Percentiles rank a stretch among this genome's conserved stretches.
Conservation (phyloP, 2,888 invertebrate species). For the Volucella inflata region DNA sequence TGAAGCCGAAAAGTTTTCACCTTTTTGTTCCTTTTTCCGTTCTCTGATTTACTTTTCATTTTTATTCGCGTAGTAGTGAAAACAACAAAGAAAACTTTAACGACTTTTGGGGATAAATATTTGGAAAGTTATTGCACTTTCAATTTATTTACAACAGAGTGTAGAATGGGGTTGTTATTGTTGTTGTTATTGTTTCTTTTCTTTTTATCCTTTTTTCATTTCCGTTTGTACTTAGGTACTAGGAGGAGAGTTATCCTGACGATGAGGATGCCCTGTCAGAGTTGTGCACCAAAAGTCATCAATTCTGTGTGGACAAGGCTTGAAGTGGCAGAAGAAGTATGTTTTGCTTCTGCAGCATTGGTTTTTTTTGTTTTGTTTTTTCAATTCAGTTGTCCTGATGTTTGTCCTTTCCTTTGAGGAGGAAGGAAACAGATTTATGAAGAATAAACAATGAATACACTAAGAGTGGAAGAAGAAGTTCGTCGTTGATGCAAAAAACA, state of each 20-base stretch:
- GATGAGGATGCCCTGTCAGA: slow-evolving; percentile 27
- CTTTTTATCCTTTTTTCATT: slow-evolving; percentile 8
- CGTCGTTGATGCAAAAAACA: slow-evolving; percentile 48
- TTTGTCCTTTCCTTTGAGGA: neutral
- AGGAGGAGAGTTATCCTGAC: too few species aligned
- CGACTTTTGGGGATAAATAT: slow-evolving; percentile 54
- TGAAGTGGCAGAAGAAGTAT: slow-evolving; percentile 64
- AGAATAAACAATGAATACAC: slow-evolving; percentile 34
- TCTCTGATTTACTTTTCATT: slow-evolving; percentile 1
- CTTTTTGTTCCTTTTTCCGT: neutral
- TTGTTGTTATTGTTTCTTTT: slow-evolving; percentile 10
- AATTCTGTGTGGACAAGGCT: slow-evolving; percentile 63
- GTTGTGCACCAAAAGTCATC: slow-evolving; percentile 67
- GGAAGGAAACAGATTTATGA: slow-evolving; percentile 57
- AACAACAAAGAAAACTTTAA: slow-evolving; percentile 59
- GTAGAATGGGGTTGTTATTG: too few species aligned
- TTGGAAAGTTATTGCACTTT: slow-evolving; percentile 54
- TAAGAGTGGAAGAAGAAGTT: slow-evolving; percentile 23
- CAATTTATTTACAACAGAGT: slow-evolving; percentile 37
- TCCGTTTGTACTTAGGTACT: slow-evolving; percentile 1
- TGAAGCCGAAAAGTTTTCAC: slow-evolving; percentile 65
- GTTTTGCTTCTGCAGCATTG: slow-evolving; percentile 46
- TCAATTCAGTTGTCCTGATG: slow-evolving; percentile 6
- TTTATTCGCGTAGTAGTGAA: slow-evolving; percentile 7
- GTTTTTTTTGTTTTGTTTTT: slow-evolving; percentile 9